These are phyloP conservation scores for Oncopeltus fasciatus DNA, from an alignment of 1,140 invertebrate species.

Conservation along the genomic window DNA sequence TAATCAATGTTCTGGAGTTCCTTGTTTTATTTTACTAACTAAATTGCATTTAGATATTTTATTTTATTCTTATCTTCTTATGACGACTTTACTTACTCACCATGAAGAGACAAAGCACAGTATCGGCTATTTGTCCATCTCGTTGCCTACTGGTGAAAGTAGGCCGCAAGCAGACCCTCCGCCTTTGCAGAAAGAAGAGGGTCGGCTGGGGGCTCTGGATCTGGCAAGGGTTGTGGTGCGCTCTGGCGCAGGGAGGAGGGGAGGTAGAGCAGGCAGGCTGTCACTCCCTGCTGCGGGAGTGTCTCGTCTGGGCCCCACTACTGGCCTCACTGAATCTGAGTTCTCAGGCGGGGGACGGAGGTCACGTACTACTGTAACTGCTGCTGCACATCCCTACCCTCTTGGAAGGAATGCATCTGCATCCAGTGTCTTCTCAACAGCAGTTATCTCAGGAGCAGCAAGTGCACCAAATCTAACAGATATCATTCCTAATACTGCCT, in stretches of 20 bases:
- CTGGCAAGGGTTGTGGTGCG: conserved; percentile 10
- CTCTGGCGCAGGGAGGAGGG: neutral
- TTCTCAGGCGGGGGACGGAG: conserved; percentile 68
- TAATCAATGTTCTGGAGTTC: too few relatives aligned
- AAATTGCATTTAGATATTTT: too few relatives aligned
- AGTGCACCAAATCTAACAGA: conserved; percentile 79
- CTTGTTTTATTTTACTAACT: too few relatives aligned
- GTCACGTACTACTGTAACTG: conserved; percentile 26
- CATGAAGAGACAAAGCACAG: too few relatives aligned
- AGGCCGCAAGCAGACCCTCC: neutral
- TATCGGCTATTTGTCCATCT: neutral
- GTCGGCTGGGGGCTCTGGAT: conserved; percentile 7
- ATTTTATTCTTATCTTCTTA: neutral
- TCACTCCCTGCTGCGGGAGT: neutral
- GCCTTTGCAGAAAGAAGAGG: neutral
- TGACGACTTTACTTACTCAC: too few relatives aligned
- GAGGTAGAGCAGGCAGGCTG: neutral
- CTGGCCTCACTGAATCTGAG: conserved; percentile 83
- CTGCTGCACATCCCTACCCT: conserved; percentile 9
- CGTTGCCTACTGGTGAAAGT: neutral
- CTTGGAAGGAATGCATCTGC: conserved; percentile 38
- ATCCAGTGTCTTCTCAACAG: conserved; percentile 77
- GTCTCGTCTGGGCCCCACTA: conserved; percentile 28
- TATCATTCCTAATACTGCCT: conserved; percentile 57
- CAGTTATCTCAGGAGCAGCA: conserved; percentile 82